These are phyloP conservation scores for Hydra vulgaris DNA, from an alignment of 30 jellyfish, hydroid and myxozoan species.

Conservation along the genomic window DNA sequence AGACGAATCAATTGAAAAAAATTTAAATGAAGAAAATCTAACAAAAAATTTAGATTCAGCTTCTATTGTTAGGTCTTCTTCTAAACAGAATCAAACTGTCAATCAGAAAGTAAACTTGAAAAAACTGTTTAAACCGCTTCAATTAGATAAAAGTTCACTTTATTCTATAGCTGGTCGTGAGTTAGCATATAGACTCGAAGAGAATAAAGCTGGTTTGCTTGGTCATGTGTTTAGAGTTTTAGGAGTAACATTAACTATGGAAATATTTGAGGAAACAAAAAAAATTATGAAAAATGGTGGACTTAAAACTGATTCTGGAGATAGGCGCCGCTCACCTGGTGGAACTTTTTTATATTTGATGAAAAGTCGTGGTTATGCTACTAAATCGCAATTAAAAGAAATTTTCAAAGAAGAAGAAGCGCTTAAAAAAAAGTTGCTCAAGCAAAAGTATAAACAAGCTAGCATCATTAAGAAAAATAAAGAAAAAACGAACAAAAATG, in stretches of 20 bases:
- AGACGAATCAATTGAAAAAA: not conserved
- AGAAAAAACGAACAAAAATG: not conserved
- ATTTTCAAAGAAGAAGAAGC: constrained; percentile 73
- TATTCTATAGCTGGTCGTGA: constrained; percentile 74
- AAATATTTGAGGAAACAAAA: constrained; percentile 65
- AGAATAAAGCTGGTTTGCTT: constrained; percentile 56
- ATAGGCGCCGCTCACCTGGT: constrained; percentile 70
- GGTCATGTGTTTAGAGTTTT: constrained; percentile 62
- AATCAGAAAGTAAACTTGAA: not conserved
- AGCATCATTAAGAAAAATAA: constrained; percentile 28
- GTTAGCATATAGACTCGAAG: constrained; percentile 78
- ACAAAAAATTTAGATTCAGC: not conserved
- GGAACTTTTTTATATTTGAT: constrained; percentile 62
- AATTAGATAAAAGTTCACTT: constrained; percentile 50
- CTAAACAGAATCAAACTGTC: not conserved
- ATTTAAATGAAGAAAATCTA: not conserved
- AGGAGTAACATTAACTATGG: constrained; percentile 54
- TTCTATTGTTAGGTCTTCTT: not conserved
- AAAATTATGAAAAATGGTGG: constrained; percentile 61
- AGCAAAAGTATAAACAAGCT: constrained; percentile 23
- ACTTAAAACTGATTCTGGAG: constrained; percentile 43
- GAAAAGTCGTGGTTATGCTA: constrained; percentile 66
- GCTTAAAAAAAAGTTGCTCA: constrained; percentile 30
- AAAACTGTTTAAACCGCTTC: constrained; percentile 34
- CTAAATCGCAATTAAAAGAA: constrained; percentile 47